Conservation (phyloP, 2,888 invertebrate species). For the Masnerella sp. region DNA sequence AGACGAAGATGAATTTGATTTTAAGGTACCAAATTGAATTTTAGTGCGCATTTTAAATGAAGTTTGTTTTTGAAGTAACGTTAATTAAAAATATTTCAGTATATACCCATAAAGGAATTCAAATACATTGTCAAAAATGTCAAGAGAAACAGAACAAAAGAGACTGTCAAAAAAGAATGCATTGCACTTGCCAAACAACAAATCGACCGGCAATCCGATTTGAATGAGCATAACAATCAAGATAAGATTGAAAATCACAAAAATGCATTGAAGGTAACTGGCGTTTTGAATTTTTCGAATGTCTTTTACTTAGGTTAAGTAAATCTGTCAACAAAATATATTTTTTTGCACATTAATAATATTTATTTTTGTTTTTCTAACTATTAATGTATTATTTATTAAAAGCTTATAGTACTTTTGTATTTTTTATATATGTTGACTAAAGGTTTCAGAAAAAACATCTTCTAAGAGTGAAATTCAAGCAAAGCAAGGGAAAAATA, state of each 20-base stretch:
- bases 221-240: constrained; percentile 13
- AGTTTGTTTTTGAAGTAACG: background rate
- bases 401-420: too few relatives aligned
- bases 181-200: constrained; percentile 66
- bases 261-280: constrained; percentile 29
- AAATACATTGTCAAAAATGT: constrained; percentile 71
- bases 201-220: constrained; percentile 41
- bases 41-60: too few relatives aligned
- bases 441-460: constrained; percentile 18
- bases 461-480: background rate
- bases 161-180: constrained; percentile 66
- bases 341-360: too few relatives aligned
- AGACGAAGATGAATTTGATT: constrained; percentile 81
- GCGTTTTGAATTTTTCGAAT: background rate
- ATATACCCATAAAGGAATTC: constrained; percentile 70
- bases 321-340: too few relatives aligned
- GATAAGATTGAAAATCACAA: constrained; percentile 24
- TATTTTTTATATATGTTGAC: too few relatives aligned
- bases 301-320: constrained; percentile 5
- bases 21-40: constrained; percentile 80
- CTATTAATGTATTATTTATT: too few relatives aligned
- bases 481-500: constrained; percentile 38
- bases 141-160: constrained; percentile 70
- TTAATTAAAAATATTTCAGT: constrained; percentile 62
- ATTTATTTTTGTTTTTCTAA: too few relatives aligned